Percentiles rank a stretch among this genome's conserved stretches.
Conservation (phyloP, 2,888 invertebrate genomes). For the Apamea sordens region DNA sequence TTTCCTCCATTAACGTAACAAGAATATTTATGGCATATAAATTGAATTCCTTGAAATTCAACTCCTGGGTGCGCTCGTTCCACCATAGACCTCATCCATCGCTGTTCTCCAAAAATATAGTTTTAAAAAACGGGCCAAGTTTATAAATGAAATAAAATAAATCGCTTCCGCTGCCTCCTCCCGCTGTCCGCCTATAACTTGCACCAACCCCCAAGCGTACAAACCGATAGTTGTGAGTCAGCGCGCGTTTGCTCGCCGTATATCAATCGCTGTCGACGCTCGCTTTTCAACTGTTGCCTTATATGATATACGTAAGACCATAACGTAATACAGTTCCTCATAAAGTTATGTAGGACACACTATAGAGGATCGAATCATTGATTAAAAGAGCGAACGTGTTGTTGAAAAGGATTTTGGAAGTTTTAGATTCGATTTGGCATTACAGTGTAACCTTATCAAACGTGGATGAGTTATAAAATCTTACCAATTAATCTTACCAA, state of each 20-base stretch:
- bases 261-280: conserved; percentile 88
- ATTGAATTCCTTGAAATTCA: background rate
- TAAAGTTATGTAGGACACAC: conserved; percentile 43
- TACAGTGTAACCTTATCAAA: background rate
- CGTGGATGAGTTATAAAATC: background rate
- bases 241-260: conserved; percentile 87
- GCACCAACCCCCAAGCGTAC: conserved; percentile 68
- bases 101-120: background rate
- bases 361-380: conserved; percentile 26
- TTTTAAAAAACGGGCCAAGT: background rate
- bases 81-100: background rate
- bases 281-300: conserved; percentile 78
- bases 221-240: conserved; percentile 86
- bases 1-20: background rate
- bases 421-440: background rate
- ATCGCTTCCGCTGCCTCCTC: conserved; percentile 15
- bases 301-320: conserved; percentile 59
- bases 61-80: background rate
- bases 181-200: conserved; percentile 58
- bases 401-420: background rate
- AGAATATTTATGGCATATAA: background rate
- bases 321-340: conserved; percentile 54
- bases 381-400: conserved; percentile 1
- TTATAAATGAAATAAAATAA: background rate
- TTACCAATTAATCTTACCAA: background rate